Percentiles rank a stretch among this genome's conserved stretches.
Conservation (phyloP, 2,797 vertebrate genomes). For the Enteromius paludinosus region DNA sequence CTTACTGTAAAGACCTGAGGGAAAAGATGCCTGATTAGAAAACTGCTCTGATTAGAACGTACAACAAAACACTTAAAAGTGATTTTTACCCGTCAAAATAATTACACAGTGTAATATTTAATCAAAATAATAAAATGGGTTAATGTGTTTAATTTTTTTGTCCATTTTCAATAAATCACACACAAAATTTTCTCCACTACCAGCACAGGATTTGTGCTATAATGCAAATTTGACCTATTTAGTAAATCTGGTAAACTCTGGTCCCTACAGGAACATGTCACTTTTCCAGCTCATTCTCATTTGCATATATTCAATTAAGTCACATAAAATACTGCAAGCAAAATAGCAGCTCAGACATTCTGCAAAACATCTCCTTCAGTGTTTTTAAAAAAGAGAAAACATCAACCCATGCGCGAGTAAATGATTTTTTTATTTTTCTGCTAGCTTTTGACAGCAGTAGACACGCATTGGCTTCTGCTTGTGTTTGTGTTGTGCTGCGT, state of each 20-base stretch:
- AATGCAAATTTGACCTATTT: too few relatives aligned
- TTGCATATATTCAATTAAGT: neutral
- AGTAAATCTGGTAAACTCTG: too few relatives aligned
- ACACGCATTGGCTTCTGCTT: slow-evolving; percentile 20
- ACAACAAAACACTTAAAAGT: neutral
- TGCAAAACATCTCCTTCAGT: neutral
- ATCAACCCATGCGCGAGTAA: neutral
- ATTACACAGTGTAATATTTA: neutral
- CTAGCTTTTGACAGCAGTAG: neutral
- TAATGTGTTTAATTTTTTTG: neutral
- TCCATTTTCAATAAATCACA: too few relatives aligned
- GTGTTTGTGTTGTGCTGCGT: slow-evolving; percentile 25
- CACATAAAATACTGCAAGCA: neutral
- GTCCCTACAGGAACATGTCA: too few relatives aligned
- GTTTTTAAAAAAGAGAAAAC: neutral
- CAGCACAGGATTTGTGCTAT: too few relatives aligned
- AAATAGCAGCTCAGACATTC: neutral
- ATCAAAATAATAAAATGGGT: neutral
- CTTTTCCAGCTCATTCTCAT: neutral
- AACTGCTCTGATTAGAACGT: neutral
- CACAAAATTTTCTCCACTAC: too few relatives aligned
- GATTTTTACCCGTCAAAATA: neutral
- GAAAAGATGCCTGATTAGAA: too few relatives aligned
- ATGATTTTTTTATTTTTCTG: neutral
- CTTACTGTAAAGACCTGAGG: too few relatives aligned